A percentile compares a stretch with the other conserved stretches of the same genome.
Evolutionary conservation across 2,113 vertebrate genomes (phyloP).

Genomic region (Paracanthobrama guichenoti): DNA sequence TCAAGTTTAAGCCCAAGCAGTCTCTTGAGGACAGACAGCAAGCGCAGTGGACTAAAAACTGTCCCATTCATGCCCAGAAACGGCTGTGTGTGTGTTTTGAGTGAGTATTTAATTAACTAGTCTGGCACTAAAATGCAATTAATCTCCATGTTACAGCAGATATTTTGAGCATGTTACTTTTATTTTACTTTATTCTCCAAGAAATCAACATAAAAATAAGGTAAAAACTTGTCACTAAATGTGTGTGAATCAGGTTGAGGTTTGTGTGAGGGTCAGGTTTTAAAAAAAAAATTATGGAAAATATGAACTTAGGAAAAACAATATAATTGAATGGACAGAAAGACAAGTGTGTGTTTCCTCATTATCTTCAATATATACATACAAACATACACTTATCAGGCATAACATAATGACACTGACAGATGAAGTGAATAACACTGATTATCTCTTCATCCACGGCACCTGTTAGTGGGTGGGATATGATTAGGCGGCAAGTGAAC

Average conservation of each 20-base stretch:
- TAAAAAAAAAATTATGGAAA: too few species aligned
- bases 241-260: not conserved
- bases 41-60: not conserved
- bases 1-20: slow-evolving; percentile 1
- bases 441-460: too few species aligned
- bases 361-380: too few species aligned
- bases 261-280: not conserved
- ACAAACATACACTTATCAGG: too few species aligned
- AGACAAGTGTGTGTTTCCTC: too few species aligned
- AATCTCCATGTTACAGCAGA: not conserved
- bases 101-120: not conserved
- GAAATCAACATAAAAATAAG: not conserved
- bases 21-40: not conserved
- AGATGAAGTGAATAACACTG: too few species aligned
- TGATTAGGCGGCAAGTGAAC: too few species aligned
- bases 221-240: not conserved
- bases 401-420: too few species aligned
- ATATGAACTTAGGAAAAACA: too few species aligned
- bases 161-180: too few species aligned
- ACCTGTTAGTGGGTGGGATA: too few species aligned
- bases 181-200: not conserved
- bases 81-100: not conserved
- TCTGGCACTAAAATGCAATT: not conserved
- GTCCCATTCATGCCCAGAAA: slow-evolving; percentile 10
- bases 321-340: too few species aligned